Evolutionary conservation across 2,113 vertebrate genomes (phyloP), one percentile per base, ranked within the genome.

Genomic region (Nerophis lumbriciformis): DNA sequence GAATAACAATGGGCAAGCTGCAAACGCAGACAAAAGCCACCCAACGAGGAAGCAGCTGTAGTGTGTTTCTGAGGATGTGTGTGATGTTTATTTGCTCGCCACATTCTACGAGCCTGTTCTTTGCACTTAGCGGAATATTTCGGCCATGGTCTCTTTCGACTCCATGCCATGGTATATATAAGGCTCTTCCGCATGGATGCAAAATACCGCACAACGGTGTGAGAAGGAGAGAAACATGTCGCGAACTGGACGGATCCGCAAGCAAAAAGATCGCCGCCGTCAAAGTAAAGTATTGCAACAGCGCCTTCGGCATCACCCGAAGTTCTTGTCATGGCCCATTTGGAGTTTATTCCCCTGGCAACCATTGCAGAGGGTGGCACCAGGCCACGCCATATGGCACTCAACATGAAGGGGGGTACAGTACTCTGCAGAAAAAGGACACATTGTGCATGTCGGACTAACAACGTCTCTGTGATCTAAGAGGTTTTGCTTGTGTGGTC

Each of bases 301-400:
- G 45, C 57, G 74, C 65, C 76, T 60, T 64, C 58, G 62, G 71
- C 68, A 59, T 66, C 63, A 61, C 65, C 63, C 67, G 21, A 36
- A 55, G 5, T 61, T 65, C 37, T 59, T 12, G 15, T 63, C 70
- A 77, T 63, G 67, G 77, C 73, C 68, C 71, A 67, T 78, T 81
- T 73, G 28, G 77, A 69, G 64, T 69, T 66, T 12, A 47, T 36
- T 44, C 67, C 67, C 62, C 59, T 12, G 39, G 63, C 44, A 53
- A 58, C 48, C 57, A 51, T 42, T 7, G 55, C 58, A 66, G 65
- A 59, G 39, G 42, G 53, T 77, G 83, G 85, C 81, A 73, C 53
- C 6, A 39, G 19, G 69, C 75, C 76, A 75, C 57, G 9, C 82
- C 85, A 86, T 85, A 86, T 86, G 85, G 76, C 61, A 39, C 57